phyloP scores from a whole-genome alignment of 2,113 vertebrate genomes.

The Protomyctophum bolini region DNA sequence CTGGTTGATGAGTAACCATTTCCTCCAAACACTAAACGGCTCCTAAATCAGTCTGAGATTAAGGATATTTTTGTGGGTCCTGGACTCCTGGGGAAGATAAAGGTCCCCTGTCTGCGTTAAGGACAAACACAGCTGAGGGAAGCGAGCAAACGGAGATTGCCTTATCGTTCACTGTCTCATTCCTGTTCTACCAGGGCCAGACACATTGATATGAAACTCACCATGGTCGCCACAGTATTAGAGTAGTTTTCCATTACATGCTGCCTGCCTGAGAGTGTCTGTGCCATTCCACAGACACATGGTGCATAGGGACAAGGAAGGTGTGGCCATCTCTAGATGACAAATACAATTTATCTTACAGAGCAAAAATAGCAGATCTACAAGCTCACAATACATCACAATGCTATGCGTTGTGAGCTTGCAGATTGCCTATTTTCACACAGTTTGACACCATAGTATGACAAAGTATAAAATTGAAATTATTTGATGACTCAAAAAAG shows the following conservation, averaged over 20 bases:
- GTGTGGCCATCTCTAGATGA: neutral
- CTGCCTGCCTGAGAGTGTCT: conserved; percentile 18
- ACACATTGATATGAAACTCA: conserved; percentile 34
- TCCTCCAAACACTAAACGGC: conserved; percentile 10
- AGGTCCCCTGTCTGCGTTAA: conserved; percentile 27
- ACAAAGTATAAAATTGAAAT: too few species aligned
- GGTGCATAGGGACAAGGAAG: conserved; percentile 15
- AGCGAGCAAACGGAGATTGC: conserved; percentile 25
- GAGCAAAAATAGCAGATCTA: neutral
- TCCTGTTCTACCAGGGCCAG: conserved; percentile 42
- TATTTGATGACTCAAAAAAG: neutral
- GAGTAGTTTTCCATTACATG: conserved; percentile 72
- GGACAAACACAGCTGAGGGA: conserved; percentile 50
- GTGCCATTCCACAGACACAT: conserved; percentile 38
- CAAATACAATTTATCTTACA: too few species aligned
- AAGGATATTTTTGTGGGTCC: conserved; percentile 28
- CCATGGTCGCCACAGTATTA: conserved; percentile 36
- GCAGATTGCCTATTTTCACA: too few species aligned
- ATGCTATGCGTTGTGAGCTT: too few species aligned
- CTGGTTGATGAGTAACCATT: neutral
- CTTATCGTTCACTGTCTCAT: conserved; percentile 62
- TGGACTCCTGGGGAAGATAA: conserved; percentile 52
- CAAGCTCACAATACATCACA: too few species aligned
- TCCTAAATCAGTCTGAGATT: conserved; percentile 23
- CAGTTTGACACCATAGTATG: too few species aligned